These are phyloP conservation scores for Bilobella aurantiaca DNA, from an alignment of 1,140 invertebrate species.

Conservation along the genomic window DNA sequence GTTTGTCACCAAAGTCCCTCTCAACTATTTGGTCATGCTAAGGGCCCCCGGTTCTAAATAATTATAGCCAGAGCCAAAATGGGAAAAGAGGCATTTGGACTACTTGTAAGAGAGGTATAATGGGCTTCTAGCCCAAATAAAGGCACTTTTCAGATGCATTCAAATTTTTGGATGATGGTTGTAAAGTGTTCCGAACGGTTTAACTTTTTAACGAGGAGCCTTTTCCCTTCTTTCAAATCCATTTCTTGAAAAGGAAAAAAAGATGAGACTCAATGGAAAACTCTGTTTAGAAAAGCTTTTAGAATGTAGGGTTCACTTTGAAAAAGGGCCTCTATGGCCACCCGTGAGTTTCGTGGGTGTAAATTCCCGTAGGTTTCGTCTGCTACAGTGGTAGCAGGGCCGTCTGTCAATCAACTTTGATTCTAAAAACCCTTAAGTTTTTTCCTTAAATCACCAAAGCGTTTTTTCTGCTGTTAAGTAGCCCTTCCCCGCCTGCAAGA, in stretches of 20 bases:
- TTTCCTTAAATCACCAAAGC: not conserved
- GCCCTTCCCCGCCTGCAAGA: not conserved
- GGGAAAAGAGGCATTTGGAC: not conserved
- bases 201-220: slow-evolving; percentile 4
- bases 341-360: not conserved
- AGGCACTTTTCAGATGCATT: not conserved
- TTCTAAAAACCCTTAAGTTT: not conserved
- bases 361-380: not conserved
- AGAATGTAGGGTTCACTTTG: not conserved
- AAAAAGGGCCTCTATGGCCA: not conserved
- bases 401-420: slow-evolving; percentile 2
- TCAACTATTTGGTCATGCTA: not conserved
- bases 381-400: not conserved
- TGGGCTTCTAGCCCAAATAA: not conserved
- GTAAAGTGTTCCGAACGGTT: slow-evolving; percentile 8
- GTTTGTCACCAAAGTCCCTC: not conserved
- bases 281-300: not conserved
- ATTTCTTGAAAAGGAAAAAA: not conserved
- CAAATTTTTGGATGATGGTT: slow-evolving; percentile 1
- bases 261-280: not conserved
- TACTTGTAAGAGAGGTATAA: not conserved
- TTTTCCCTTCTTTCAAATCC: no score
- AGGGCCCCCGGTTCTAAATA: no score
- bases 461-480: not conserved
- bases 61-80: no score